Evolutionary conservation across 2,113 vertebrate species (phyloP).

Genomic region (Clarias batrachus): DNA sequence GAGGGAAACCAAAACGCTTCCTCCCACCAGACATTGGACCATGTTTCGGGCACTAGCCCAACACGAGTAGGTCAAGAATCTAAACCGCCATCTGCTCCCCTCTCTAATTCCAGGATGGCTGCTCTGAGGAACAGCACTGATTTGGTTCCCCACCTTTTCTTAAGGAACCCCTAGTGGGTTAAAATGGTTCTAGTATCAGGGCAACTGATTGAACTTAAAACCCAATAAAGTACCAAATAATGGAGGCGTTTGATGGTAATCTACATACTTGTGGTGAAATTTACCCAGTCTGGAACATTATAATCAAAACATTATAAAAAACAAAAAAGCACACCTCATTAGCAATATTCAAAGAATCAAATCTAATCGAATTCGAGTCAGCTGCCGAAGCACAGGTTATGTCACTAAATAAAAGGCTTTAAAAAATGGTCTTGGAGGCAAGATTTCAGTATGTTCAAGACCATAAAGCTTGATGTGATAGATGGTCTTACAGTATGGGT

Average conservation of each 20-base stretch:
- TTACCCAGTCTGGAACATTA: neutral
- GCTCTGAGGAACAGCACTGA: neutral
- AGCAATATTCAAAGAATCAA: neutral
- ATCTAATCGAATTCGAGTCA: neutral
- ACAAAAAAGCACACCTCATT: neutral
- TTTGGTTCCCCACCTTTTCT: neutral
- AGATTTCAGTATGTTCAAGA: neutral
- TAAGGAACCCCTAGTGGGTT: neutral
- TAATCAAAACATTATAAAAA: neutral
- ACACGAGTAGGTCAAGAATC: conserved; percentile 7
- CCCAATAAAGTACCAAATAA: neutral
- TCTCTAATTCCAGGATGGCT: neutral
- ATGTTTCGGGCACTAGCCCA: neutral
- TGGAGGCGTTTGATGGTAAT: neutral
- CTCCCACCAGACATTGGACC: neutral
- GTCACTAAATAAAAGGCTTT: neutral
- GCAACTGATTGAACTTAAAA: neutral
- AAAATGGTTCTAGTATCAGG: neutral
- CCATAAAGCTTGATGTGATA: neutral
- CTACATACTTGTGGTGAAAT: neutral
- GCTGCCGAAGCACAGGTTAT: neutral
- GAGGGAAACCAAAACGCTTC: neutral
- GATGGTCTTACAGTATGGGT: neutral
- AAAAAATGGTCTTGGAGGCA: neutral
- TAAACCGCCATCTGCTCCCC: conserved; percentile 16